These are phyloP conservation scores for Catalaphyllia jardinei DNA, from an alignment of 64 coral and sea anemone genomes.

Conservation along the genomic window DNA sequence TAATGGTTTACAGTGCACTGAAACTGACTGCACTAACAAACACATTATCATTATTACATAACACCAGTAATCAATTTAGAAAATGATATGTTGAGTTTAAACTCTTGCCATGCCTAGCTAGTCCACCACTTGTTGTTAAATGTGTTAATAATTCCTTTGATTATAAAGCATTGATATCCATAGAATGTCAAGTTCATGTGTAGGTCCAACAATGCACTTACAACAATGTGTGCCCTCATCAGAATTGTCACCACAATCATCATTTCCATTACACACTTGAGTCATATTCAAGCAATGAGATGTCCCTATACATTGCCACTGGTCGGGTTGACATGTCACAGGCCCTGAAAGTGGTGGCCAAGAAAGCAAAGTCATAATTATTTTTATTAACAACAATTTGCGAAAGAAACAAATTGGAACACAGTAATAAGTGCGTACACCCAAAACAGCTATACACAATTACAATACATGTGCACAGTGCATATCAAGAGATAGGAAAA, in stretches of 20 bases:
- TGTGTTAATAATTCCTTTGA: no score
- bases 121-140: no score
- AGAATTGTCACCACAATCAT: slow-evolving; percentile 91
- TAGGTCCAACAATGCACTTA: slow-evolving; percentile 40
- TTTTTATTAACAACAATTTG: not conserved
- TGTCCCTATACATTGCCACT: slow-evolving; percentile 83
- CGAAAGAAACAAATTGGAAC: no score
- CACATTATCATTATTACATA: not conserved
- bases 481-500: no score
- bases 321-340: slow-evolving; percentile 39
- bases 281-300: slow-evolving; percentile 53
- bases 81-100: not conserved
- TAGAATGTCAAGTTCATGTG: no score
- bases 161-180: not conserved
- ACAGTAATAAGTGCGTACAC: no score
- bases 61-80: not conserved
- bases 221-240: slow-evolving; percentile 89
- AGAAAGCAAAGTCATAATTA: not conserved
- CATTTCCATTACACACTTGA: slow-evolving; percentile 76
- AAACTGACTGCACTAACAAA: not conserved
- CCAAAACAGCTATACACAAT: no score
- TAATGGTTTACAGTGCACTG: not conserved
- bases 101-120: no score
- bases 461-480: no score
- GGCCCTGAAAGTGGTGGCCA: not conserved